Evolutionary conservation across 2,113 vertebrate genomes (phyloP).

Genomic region (Cygnus buccinator): DNA sequence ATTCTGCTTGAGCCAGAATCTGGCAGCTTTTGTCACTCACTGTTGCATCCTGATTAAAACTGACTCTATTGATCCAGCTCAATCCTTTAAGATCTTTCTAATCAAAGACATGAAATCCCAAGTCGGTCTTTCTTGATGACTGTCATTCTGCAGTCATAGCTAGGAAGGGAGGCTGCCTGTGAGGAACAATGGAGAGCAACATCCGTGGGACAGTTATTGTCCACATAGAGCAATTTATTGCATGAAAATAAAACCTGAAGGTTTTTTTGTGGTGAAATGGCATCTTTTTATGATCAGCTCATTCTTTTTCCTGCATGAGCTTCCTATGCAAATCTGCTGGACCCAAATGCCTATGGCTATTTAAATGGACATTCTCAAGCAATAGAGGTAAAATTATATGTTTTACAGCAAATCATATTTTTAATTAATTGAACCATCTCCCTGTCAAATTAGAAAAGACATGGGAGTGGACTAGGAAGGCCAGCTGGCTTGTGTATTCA

Average conservation of each 20-base stretch:
- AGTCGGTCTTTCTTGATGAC: neutral
- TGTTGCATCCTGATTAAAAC: constrained; percentile 35
- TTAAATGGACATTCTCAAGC: neutral
- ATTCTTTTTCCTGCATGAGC: neutral
- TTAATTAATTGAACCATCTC: neutral
- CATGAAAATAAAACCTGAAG: neutral
- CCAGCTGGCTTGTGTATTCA: neutral
- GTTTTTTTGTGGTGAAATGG: neutral
- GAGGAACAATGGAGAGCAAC: neutral
- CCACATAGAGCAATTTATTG: neutral
- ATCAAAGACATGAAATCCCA: neutral
- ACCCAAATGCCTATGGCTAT: neutral
- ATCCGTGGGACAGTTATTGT: neutral
- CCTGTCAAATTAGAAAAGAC: neutral
- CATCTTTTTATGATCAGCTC: neutral
- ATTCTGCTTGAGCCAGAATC: neutral
- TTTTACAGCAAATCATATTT: neutral
- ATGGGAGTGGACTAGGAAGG: neutral
- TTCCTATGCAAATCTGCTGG: neutral
- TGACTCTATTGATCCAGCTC: constrained; percentile 12
- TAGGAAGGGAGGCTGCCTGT: neutral
- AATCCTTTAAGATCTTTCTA: constrained; percentile 26
- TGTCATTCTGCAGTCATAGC: neutral
- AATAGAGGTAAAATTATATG: neutral
- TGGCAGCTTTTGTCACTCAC: neutral